phyloP scores from a whole-genome alignment of 2,113 vertebrate species.

The Malurus alboscapulatus region DNA sequence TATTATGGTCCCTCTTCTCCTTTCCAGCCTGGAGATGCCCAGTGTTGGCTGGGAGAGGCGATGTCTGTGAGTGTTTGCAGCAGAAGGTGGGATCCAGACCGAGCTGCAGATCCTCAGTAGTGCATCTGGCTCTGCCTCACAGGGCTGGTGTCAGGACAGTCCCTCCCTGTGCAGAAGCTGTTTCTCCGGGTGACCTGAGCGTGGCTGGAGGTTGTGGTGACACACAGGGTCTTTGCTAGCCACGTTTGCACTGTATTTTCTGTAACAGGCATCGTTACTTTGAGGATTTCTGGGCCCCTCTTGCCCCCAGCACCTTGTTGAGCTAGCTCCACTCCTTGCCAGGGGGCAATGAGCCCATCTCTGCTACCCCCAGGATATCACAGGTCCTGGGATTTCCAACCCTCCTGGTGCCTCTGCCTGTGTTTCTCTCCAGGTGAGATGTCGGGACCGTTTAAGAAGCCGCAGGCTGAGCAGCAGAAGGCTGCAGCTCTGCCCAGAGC shows the following conservation, averaged over 20 bases:
- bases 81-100: neutral
- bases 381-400: neutral
- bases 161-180: neutral
- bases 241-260: neutral
- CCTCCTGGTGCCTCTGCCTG: neutral
- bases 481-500: neutral
- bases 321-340: neutral
- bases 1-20: rapidly evolving
- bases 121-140: neutral
- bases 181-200: neutral
- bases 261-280: neutral
- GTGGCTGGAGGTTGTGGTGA: neutral
- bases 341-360: neutral
- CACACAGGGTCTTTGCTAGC: neutral
- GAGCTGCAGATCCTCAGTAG: neutral
- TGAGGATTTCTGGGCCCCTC: neutral
- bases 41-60: neutral
- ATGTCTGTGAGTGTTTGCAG: neutral
- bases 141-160: neutral
- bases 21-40: neutral
- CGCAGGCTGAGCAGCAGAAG: slow-evolving; percentile 23
- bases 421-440: neutral
- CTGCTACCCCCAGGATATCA: neutral
- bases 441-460: neutral
- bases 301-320: rapidly evolving